A percentile compares a stretch with the other conserved stretches of the same genome.
Conservation (phyloP, 2,888 invertebrate genomes). For the Cataglyphis rosenhaueri region DNA sequence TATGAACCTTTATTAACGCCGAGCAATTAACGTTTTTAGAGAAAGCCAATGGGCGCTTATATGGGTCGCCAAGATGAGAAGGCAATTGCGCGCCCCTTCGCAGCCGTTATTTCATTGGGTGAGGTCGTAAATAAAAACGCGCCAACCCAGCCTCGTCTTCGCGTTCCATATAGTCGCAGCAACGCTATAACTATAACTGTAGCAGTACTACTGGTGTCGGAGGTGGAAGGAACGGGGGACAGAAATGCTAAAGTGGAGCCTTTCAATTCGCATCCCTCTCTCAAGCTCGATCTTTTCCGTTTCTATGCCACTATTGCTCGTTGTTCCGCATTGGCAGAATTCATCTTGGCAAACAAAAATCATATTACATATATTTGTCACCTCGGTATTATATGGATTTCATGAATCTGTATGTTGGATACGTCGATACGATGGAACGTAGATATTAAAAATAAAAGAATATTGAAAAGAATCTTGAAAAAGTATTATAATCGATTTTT, state of each 20-base stretch:
- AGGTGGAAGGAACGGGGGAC: background rate
- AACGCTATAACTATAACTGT: slow-evolving; percentile 49
- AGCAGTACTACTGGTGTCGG: slow-evolving; percentile 19
- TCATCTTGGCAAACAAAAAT: slow-evolving; percentile 60
- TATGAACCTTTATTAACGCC: slow-evolving; percentile 60
- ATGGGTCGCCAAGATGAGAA: slow-evolving; percentile 61
- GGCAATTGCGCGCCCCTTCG: slow-evolving; percentile 61
- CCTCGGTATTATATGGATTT: slow-evolving; percentile 43
- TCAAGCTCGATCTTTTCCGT: slow-evolving; percentile 43
- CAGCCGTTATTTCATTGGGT: slow-evolving; percentile 62
- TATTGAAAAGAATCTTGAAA: background rate
- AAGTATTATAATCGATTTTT: background rate
- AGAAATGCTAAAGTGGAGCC: slow-evolving; percentile 48
- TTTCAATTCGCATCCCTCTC: slow-evolving; percentile 62
- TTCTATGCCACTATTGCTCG: slow-evolving; percentile 29
- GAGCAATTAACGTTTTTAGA: slow-evolving; percentile 70
- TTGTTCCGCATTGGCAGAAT: slow-evolving; percentile 48
- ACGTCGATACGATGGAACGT: background rate
- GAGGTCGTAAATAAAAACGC: slow-evolving; percentile 64
- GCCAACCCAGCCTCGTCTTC: slow-evolving; percentile 29
- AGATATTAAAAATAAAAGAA: background rate
- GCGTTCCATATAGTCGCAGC: slow-evolving; percentile 40
- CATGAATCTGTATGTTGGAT: background rate
- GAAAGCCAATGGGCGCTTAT: slow-evolving; percentile 53
- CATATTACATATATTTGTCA: slow-evolving; percentile 58